Conservation (phyloP, 2,113 vertebrate genomes). For the Ciconia boyciana region DNA sequence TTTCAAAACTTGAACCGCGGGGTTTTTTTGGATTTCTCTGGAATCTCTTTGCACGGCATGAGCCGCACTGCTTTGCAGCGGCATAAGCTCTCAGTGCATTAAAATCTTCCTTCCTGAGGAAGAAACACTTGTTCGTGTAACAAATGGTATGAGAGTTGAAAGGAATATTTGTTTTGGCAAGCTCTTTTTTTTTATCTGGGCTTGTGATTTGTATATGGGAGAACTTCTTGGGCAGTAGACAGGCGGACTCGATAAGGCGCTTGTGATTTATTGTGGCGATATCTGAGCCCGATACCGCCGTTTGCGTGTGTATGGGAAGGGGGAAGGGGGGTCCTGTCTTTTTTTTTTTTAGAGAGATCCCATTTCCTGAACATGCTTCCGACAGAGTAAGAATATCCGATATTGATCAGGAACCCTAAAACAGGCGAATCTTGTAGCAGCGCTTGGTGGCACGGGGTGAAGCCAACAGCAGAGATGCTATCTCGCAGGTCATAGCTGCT, state of each 20-base stretch:
- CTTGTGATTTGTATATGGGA: slow-evolving; percentile 41
- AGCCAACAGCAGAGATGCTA: slow-evolving; percentile 59
- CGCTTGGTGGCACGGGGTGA: slow-evolving; percentile 5
- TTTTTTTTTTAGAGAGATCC: background rate
- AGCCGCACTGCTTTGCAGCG: background rate
- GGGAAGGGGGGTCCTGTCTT: background rate
- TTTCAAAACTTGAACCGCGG: background rate
- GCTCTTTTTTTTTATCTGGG: background rate
- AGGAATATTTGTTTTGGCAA: slow-evolving; percentile 53
- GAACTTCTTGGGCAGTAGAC: slow-evolving; percentile 11
- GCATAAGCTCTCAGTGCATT: background rate
- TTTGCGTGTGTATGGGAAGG: background rate
- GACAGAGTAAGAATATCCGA: slow-evolving; percentile 14
- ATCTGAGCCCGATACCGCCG: background rate
- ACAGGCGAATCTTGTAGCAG: background rate
- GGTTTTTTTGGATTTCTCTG: background rate
- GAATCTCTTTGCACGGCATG: background rate
- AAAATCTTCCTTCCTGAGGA: background rate
- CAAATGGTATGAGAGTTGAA: slow-evolving; percentile 23
- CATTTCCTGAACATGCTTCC: slow-evolving; percentile 45
- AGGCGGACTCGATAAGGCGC: slow-evolving; percentile 8
- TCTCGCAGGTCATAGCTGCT: slow-evolving; percentile 61
- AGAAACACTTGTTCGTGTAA: slow-evolving; percentile 20
- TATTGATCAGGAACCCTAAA: slow-evolving; percentile 38
- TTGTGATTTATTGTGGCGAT: slow-evolving; percentile 16